Base-by-base conservation (phyloP, 2,113 vertebrate species). In the Emydura subglobosa region DNA sequence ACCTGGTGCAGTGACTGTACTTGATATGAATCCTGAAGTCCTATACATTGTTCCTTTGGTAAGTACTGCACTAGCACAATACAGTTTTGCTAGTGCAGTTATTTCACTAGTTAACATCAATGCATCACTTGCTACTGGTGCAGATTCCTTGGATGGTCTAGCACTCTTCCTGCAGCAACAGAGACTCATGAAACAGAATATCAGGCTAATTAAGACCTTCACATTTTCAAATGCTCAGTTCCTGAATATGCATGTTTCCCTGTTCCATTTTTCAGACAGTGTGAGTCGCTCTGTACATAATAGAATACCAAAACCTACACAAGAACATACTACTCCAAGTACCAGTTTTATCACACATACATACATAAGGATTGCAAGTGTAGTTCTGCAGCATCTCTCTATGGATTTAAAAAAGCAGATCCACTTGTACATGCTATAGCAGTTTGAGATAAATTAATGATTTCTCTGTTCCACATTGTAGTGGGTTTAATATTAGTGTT, bases 161-260 rank as follows among this genome's bases (percentile, higher is more conserved):
- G 31, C 55, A 72, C 5, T 27, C 34, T 42, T 88, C 86, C 50
- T 84, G 47, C 10, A 31, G 44, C 21, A 92, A 29, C 2, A 59
- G 1, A 17, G 57, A 95, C 54, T 95, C 92, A 89, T 42, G 21
- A 89, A 94, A 95, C 97, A 72, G 29, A 93, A 95, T 1, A 4
- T 7, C 29, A 87, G 19, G 9, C 85, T 92, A 31, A 4, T 65
- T 82, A 85, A 76, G 87, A 91, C 17, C 34, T 80, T 95, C 61
- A 7, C 59, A 92, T 89, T 93, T 96, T 94, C 76, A 76, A 89
- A 50, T 82, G 83, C 34, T 90, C 86, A 44, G 7, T 50, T 79
- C 2, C 24, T 4, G 16, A 34, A 31, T 79, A 29, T 4, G 34
- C 9, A 57, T 57, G 21, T 8, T 5, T 53, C 34, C 53, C 84